Conservation (phyloP, 2,113 vertebrate species). For the Gulo gulo region DNA sequence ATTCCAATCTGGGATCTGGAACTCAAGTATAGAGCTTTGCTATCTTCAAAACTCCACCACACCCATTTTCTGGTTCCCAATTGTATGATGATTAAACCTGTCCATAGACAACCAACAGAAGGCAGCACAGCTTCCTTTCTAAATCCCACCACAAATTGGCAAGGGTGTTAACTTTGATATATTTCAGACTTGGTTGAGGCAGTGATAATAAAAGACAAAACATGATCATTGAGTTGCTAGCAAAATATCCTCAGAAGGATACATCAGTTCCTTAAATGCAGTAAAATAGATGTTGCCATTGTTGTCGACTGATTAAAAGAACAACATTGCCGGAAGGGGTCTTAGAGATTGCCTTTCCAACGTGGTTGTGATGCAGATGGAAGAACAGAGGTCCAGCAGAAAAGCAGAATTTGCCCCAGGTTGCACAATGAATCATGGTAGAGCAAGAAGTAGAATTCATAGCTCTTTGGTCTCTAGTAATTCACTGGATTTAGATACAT, state of each 20-base stretch:
- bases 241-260: neutral
- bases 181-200: neutral
- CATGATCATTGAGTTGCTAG: neutral
- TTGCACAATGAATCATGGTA: neutral
- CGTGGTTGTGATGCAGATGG: neutral
- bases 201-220: conserved; percentile 26
- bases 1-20: neutral
- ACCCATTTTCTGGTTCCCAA: neutral
- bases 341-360: neutral
- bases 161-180: conserved; percentile 12
- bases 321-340: neutral
- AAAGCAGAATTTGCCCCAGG: neutral
- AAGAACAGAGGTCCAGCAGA: neutral
- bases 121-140: conserved; percentile 54
- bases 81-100: conserved; percentile 9
- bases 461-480: neutral
- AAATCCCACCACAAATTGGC: neutral
- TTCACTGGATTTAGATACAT: neutral
- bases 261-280: neutral
- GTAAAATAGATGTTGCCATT: neutral
- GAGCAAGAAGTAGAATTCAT: neutral
- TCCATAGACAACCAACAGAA: conserved; percentile 37
- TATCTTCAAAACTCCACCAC: neutral
- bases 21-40: neutral
- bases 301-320: neutral